Evolutionary conservation across 2,113 vertebrate genomes (phyloP).

Genomic region (Neolamprologus brichardi): DNA sequence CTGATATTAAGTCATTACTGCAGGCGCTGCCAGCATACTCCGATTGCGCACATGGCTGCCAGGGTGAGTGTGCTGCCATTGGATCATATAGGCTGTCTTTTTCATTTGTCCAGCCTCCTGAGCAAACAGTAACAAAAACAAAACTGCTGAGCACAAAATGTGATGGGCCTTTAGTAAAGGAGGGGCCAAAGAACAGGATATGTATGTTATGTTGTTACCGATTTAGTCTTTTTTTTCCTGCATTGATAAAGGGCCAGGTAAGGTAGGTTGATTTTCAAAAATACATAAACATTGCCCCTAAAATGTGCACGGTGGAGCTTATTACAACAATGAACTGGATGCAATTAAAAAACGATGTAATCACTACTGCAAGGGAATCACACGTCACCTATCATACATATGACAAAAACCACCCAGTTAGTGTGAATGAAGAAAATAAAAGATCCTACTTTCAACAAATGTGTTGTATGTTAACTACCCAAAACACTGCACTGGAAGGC

Average conservation of each 20-base stretch:
- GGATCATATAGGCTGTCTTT: conserved; percentile 19
- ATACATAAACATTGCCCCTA: not conserved
- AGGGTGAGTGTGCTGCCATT: conserved; percentile 7
- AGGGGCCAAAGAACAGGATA: not conserved
- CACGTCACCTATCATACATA: not conserved
- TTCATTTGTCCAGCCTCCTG: not conserved
- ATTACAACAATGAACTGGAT: not conserved
- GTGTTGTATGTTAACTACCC: not conserved
- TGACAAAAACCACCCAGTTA: not conserved
- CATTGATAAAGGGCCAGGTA: not conserved
- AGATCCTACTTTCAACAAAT: not conserved
- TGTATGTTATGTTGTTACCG: not conserved
- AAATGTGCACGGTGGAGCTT: not conserved
- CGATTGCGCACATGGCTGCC: conserved; percentile 3
- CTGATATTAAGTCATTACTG: conserved; percentile 64
- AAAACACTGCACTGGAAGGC: not conserved
- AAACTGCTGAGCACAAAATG: conserved; percentile 21
- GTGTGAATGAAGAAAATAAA: not conserved
- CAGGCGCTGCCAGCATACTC: conserved; percentile 24
- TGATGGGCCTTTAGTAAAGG: not conserved
- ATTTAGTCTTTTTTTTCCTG: not conserved
- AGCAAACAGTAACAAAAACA: conserved; percentile 22
- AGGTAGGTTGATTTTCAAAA: not conserved
- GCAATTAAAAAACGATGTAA: not conserved
- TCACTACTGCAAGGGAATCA: not conserved